Evolutionary conservation across 2,888 invertebrate genomes (phyloP).

Genomic region (Nebria brevicollis): DNA sequence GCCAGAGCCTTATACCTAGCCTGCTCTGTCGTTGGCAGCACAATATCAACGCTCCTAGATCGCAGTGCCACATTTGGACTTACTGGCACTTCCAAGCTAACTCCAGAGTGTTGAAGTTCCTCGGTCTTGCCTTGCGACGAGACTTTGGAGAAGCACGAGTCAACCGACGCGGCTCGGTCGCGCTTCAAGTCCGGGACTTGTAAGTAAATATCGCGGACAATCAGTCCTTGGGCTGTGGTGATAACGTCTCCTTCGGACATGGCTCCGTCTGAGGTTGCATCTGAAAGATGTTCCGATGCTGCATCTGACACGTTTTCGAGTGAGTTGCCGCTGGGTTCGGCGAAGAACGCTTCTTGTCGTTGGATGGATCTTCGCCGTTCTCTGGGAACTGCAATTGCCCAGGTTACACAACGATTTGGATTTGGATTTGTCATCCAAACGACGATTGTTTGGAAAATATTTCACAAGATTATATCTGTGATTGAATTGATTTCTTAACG

Average conservation of each 20-base stretch:
- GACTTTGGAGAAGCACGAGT: conserved; percentile 85
- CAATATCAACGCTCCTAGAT: conserved; percentile 88
- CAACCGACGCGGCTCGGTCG: conserved; percentile 88
- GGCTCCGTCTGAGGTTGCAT: conserved; percentile 61
- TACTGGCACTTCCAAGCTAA: conserved; percentile 76
- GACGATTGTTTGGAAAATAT: not conserved
- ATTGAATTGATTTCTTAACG: not conserved
- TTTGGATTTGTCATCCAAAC: too few relatives aligned
- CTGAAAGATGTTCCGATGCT: conserved; percentile 58
- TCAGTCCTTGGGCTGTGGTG: conserved; percentile 57
- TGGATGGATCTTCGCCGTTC: conserved; percentile 77
- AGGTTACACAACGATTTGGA: not conserved
- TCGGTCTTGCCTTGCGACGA: conserved; percentile 77
- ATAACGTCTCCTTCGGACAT: conserved; percentile 56
- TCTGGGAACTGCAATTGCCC: not conserved
- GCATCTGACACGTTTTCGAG: conserved; percentile 75
- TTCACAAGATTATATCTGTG: not conserved
- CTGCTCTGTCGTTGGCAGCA: conserved; percentile 85
- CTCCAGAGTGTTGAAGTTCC: conserved; percentile 72
- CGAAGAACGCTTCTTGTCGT: conserved; percentile 84
- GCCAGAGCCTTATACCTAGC: conserved; percentile 87
- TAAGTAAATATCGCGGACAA: conserved; percentile 64
- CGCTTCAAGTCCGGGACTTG: conserved; percentile 85
- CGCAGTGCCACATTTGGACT: conserved; percentile 72
- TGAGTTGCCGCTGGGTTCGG: conserved; percentile 77